phyloP scores from a whole-genome alignment of 2,888 invertebrate genomes.

The Acholoe squamosa region DNA sequence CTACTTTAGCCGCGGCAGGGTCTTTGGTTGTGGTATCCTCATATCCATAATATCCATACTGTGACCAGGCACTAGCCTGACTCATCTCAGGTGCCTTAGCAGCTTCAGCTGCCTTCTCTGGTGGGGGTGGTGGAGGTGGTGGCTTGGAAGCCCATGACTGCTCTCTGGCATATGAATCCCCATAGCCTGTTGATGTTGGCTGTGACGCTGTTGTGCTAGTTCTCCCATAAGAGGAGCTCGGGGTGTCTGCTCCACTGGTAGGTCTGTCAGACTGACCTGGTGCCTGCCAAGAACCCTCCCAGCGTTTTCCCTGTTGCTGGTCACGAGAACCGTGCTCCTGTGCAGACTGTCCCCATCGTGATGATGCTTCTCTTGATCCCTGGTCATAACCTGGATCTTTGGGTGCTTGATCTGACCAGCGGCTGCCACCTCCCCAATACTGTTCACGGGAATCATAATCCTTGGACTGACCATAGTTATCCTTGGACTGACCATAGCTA shows the following conservation, averaged over 20 bases:
- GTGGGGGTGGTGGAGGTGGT: constrained; percentile 46
- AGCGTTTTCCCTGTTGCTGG: not conserved
- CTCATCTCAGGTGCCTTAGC: not conserved
- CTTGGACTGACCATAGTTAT: not conserved
- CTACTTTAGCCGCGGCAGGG: not conserved
- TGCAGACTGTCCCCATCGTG: not conserved
- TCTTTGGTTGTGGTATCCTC: constrained; percentile 27
- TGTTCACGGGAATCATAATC: not conserved
- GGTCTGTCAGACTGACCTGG: constrained; percentile 6
- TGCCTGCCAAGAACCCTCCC: not conserved
- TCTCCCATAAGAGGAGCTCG: not conserved
- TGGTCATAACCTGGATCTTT: constrained; percentile 37
- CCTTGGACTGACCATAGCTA: not conserved
- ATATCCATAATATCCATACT: constrained; percentile 49
- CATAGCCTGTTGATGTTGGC: not conserved
- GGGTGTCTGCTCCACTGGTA: not conserved
- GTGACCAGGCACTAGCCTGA: constrained; percentile 15
- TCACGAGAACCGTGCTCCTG: not conserved
- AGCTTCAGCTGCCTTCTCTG: constrained; percentile 27
- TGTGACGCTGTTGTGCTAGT: not conserved
- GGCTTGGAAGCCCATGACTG: constrained; percentile 50
- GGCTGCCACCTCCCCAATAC: not conserved
- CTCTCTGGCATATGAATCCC: not conserved
- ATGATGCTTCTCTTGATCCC: not conserved
- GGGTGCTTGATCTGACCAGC: not conserved